Conservation (phyloP, 2,888 invertebrate genomes). For the Temnothorax rugatulus region DNA sequence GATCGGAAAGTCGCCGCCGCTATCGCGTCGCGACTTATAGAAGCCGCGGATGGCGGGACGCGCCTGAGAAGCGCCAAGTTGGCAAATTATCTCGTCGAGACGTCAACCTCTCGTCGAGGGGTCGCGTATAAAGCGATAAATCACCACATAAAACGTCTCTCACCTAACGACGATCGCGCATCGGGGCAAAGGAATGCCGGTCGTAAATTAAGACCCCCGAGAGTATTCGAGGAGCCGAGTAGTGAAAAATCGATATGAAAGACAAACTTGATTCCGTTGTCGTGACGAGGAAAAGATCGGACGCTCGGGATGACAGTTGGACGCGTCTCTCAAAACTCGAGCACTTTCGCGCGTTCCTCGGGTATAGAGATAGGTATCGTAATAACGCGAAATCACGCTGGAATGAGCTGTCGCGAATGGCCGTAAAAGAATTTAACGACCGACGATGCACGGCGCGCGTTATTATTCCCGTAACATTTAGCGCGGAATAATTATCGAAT, state of each 20-base stretch:
- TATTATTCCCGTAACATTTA: slow-evolving; percentile 44
- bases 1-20: background rate
- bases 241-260: background rate
- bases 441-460: slow-evolving; percentile 18
- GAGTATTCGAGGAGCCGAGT: background rate
- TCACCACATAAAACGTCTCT: slow-evolving; percentile 4
- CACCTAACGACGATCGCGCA: background rate
- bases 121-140: slow-evolving; percentile 50
- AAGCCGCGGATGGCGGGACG: background rate
- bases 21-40: background rate
- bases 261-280: background rate
- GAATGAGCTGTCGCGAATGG: slow-evolving; percentile 26
- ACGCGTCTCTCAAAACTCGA: slow-evolving; percentile 22
- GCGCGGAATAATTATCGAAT: slow-evolving; percentile 59
- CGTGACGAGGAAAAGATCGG: background rate
- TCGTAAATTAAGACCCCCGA: slow-evolving; percentile 20
- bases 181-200: background rate
- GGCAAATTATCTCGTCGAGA: slow-evolving; percentile 51
- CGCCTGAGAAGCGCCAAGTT: slow-evolving; percentile 18
- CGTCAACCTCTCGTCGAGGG: slow-evolving; percentile 28
- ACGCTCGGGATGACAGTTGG: background rate
- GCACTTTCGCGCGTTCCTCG: background rate
- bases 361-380: background rate
- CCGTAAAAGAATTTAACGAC: slow-evolving; percentile 37
- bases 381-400: slow-evolving; percentile 17